Conservation (phyloP, 2,888 invertebrate species). For the Dioctria linearis region DNA sequence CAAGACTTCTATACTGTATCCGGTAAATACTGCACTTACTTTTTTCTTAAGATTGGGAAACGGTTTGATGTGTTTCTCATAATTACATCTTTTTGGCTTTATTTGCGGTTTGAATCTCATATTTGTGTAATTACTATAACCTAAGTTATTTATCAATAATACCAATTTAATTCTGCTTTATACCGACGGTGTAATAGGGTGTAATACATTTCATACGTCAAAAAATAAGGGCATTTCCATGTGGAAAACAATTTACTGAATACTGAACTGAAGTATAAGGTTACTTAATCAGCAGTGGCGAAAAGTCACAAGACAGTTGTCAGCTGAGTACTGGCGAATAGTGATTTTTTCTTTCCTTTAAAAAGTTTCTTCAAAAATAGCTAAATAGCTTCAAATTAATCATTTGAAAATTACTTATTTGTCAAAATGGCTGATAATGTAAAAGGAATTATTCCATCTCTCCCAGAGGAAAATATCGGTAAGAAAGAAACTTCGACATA, state of each 20-base stretch:
- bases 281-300: slow-evolving; percentile 21
- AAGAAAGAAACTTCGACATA: slow-evolving; percentile 64
- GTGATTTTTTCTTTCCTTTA: too few relatives aligned
- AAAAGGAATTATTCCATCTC: slow-evolving; percentile 81
- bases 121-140: not conserved
- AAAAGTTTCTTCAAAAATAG: not conserved
- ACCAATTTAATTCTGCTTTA: not conserved
- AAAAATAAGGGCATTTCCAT: slow-evolving; percentile 9
- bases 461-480: slow-evolving; percentile 92
- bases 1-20: slow-evolving; percentile 77
- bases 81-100: slow-evolving; percentile 61
- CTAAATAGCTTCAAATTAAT: slow-evolving; percentile 2
- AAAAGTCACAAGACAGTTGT: slow-evolving; percentile 50
- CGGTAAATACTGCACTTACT: slow-evolving; percentile 76
- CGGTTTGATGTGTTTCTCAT: slow-evolving; percentile 68
- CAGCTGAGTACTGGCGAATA: slow-evolving; percentile 30
- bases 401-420: slow-evolving; percentile 5
- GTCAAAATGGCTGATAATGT: slow-evolving; percentile 69
- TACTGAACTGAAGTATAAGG: slow-evolving; percentile 8
- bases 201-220: too few relatives aligned
- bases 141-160: too few relatives aligned
- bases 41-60: slow-evolving; percentile 69
- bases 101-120: slow-evolving; percentile 60
- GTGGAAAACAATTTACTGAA: not conserved
- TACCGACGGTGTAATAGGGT: not conserved